Evolutionary conservation across 2,888 invertebrate species (phyloP).

Genomic region (Hirtodrosophila confusa): DNA sequence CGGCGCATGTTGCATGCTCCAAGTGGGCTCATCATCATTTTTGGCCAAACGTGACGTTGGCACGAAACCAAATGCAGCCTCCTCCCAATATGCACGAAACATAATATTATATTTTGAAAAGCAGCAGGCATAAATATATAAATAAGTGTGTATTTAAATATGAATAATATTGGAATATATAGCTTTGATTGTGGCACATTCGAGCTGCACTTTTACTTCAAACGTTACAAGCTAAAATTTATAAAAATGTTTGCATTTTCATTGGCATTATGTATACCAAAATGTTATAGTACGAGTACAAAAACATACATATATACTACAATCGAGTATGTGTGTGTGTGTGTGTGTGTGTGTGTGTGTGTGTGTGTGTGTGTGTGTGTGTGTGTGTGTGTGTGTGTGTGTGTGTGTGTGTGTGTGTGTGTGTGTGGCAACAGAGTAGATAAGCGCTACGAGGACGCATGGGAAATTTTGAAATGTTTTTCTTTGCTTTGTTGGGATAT

Average conservation of each 20-base stretch:
- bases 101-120: slow-evolving; percentile 36
- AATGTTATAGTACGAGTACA: slow-evolving; percentile 26
- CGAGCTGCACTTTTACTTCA: too few species aligned
- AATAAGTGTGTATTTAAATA: background rate
- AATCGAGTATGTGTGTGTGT: slow-evolving; percentile 8
- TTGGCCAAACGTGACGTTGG: slow-evolving; percentile 48
- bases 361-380: slow-evolving; percentile 11
- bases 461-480: slow-evolving; percentile 70
- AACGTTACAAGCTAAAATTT: background rate
- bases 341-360: slow-evolving; percentile 22
- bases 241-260: slow-evolving; percentile 29
- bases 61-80: slow-evolving; percentile 38
- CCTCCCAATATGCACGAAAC: slow-evolving; percentile 24
- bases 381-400: slow-evolving; percentile 24
- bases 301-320: too few species aligned
- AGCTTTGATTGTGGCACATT: too few species aligned
- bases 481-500: slow-evolving; percentile 59
- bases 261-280: slow-evolving; percentile 67
- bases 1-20: slow-evolving; percentile 58
- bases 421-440: slow-evolving; percentile 36
- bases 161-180: too few species aligned
- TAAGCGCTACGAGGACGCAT: slow-evolving; percentile 57
- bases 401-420: slow-evolving; percentile 15
- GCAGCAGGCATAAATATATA: slow-evolving; percentile 13
- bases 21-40: slow-evolving; percentile 49